Conservation (phyloP, 2,797 vertebrate genomes). For the Linurgus olivaceus region DNA sequence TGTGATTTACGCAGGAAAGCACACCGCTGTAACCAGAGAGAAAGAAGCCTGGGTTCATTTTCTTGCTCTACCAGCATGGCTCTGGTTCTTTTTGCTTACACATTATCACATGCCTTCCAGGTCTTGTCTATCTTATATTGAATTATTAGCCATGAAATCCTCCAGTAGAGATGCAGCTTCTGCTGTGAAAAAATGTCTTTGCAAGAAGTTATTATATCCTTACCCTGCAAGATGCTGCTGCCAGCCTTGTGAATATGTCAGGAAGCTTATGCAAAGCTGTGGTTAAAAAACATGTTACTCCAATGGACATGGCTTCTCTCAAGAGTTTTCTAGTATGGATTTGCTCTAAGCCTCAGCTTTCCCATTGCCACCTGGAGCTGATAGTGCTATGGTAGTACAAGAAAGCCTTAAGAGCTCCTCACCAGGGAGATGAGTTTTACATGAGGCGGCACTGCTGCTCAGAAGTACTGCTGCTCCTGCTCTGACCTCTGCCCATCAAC, state of each 20-base stretch:
- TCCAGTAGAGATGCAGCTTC: neutral
- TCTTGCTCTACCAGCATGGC: neutral
- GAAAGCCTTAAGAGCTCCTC: neutral
- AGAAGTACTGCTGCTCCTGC: neutral
- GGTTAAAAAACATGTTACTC: neutral
- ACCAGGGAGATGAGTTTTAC: neutral
- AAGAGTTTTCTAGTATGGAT: neutral
- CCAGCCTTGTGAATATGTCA: neutral
- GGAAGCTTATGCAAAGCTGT: neutral
- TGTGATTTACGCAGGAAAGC: neutral
- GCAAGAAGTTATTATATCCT: neutral
- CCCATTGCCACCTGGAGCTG: neutral
- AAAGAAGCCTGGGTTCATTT: neutral
- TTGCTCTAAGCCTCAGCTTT: neutral
- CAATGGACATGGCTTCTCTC: neutral
- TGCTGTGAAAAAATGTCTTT: neutral
- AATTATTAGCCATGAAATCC: conserved; percentile 23
- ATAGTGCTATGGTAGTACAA: neutral
- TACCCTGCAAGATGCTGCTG: neutral
- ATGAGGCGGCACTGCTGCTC: neutral
- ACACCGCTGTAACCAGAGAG: neutral
- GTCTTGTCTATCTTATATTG: neutral
- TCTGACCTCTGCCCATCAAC: neutral
- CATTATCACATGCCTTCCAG: neutral
- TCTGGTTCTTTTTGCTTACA: neutral